Conservation (phyloP, 2,888 invertebrate genomes). For the Ormyrus pomaceus region DNA sequence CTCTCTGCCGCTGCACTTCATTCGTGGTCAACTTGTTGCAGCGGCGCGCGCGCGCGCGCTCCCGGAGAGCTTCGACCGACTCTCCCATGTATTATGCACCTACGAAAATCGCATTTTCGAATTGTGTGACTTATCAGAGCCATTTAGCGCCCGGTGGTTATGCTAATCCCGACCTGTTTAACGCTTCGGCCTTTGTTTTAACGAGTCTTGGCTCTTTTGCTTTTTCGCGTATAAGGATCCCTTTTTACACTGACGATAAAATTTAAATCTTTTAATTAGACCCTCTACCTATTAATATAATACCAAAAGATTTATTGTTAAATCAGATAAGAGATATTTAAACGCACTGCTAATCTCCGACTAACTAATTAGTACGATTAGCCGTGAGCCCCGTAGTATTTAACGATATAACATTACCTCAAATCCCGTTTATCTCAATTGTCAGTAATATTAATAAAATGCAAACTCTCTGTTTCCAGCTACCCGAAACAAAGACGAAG, state of each 20-base stretch:
- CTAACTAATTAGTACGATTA: neutral
- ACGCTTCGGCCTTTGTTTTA: neutral
- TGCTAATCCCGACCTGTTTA: constrained; percentile 31
- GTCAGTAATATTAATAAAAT: neutral
- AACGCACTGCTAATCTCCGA: too few species aligned
- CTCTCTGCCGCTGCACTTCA: constrained; percentile 3
- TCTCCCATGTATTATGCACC: constrained; percentile 26
- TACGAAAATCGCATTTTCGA: constrained; percentile 45
- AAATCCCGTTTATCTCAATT: neutral
- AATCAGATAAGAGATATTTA: too few species aligned
- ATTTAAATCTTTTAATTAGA: too few species aligned
- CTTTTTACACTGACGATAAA: too few species aligned
- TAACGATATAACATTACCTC: neutral
- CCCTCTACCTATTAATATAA: too few species aligned
- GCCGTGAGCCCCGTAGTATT: too few species aligned
- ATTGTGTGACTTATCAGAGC: constrained; percentile 26
- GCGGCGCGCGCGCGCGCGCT: neutral
- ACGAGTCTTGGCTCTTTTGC: constrained; percentile 19
- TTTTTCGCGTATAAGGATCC: too few species aligned
- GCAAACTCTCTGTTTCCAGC: neutral
- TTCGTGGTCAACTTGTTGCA: constrained; percentile 56
- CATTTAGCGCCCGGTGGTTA: constrained; percentile 1
- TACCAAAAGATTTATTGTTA: too few species aligned
- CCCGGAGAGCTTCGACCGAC: neutral
- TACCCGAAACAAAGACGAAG: constrained; percentile 13